These are phyloP conservation scores for Caenorhabditis macrosperma DNA, from an alignment of 2,888 invertebrate genomes.

Conservation along the genomic window DNA sequence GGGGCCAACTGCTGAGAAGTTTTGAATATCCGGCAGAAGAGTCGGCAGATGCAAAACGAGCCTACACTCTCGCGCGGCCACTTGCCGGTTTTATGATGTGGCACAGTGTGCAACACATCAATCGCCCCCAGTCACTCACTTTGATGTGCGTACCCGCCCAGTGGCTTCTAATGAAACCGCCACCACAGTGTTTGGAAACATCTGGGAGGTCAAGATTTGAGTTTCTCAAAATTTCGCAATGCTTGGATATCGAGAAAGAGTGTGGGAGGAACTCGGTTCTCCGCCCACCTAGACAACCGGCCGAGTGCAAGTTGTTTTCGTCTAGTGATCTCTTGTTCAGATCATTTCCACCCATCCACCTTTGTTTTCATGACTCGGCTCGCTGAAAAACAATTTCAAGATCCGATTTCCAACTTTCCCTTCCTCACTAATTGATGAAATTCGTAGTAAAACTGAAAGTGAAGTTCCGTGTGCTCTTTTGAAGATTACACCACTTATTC, in stretches of 20 bases:
- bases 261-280: conserved; percentile 17
- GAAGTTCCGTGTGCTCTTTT: background rate
- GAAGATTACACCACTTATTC: background rate
- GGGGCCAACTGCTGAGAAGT: conserved; percentile 50
- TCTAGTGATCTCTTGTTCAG: conserved; percentile 1
- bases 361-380: conserved; percentile 16
- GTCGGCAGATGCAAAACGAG: conserved; percentile 27
- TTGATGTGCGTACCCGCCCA: conserved; percentile 18
- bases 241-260: background rate
- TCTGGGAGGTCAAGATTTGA: conserved; percentile 6
- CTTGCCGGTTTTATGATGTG: conserved; percentile 35
- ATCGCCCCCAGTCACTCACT: conserved; percentile 29
- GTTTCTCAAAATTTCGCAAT: conserved; percentile 17
- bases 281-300: conserved; percentile 31
- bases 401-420: background rate
- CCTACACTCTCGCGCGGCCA: conserved; percentile 18
- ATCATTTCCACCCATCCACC: conserved; percentile 18
- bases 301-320: conserved; percentile 44
- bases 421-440: background rate
- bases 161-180: conserved; percentile 19
- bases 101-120: conserved; percentile 44
- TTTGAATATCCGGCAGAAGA: conserved; percentile 50
- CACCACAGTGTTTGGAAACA: conserved; percentile 31
- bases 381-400: conserved; percentile 20
- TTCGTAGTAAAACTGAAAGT: background rate